Evolutionary conservation across 2,797 vertebrate genomes (phyloP), one percentile per base, ranked within the genome.

Genomic region (Trematomus bernacchii): DNA sequence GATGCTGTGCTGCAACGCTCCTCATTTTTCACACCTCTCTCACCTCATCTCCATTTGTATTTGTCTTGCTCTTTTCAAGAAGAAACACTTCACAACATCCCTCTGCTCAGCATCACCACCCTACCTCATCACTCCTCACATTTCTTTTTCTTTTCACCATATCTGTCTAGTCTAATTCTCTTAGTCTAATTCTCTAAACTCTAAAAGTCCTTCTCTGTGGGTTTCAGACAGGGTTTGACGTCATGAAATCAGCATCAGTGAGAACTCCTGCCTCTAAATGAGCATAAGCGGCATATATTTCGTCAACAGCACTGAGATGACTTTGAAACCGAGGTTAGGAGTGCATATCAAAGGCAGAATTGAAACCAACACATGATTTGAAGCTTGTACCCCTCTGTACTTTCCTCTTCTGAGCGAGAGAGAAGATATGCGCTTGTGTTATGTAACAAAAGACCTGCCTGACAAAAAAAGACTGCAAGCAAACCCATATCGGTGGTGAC

Each of bases 321-420:
- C 75, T 77, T 70, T 74, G 51, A 87, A 72, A 71, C 7, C 14
- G 37, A 33, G 19, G 1, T n/a, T 33, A 58, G 42, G 48, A 82
- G 63, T 27, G 14, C 0, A 50, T 71, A 79, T 86, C 81, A 75
- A 82, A 57, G 44, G 42, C 71, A 69, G 54, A 55, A 79, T 21
- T 79, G 66, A 84, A 87, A 85, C 61, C 68, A 79, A 79, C 83
- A 77, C 74, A 2, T 73, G 70, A 87, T 79, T 54, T 79, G 54
- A 86, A 77, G 66, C 82, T 69, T 62, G 82, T 78, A 69, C 65
- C 52, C 6, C 72, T 80, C 66, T 70, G 47, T 81, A 85, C 71
- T 73, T 53, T 54, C 66, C 21, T 80, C 51, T 76, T 82, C 61
- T 46, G 71, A 71, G 76, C 1, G 2, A 66, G 69, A 66, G 51